These are phyloP conservation scores for Steinernema feltiae DNA, from an alignment of 1,140 invertebrate species.

Conservation along the genomic window DNA sequence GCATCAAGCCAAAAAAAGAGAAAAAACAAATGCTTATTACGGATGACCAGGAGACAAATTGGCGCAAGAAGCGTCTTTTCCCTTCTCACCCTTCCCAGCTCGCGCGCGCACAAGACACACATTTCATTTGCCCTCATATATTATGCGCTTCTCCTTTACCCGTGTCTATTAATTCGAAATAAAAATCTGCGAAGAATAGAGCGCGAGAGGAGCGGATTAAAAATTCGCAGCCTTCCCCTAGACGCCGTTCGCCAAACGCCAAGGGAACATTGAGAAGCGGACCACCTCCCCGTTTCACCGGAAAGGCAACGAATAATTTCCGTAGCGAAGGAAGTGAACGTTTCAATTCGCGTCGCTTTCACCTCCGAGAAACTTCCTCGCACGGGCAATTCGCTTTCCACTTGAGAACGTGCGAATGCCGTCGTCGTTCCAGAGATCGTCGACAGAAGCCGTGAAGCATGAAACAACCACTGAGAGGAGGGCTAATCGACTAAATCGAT, in stretches of 20 bases:
- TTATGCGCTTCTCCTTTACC: slow-evolving; percentile 1
- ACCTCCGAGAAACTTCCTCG: neutral
- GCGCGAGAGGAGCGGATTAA: neutral
- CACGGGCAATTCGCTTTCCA: too few species aligned
- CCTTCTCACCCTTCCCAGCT: neutral
- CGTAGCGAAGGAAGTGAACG: neutral
- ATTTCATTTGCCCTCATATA: slow-evolving; percentile 5
- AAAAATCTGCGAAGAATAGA: neutral
- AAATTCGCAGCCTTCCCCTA: neutral
- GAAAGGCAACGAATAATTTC: neutral
- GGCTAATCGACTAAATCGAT: slow-evolving; percentile 12
- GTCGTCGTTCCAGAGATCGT: neutral
- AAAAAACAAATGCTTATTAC: slow-evolving; percentile 14
- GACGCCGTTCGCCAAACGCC: too few species aligned
- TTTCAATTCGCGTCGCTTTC: neutral
- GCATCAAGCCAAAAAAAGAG: neutral
- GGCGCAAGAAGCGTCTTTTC: neutral
- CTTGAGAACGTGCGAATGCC: too few species aligned
- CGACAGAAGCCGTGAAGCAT: neutral
- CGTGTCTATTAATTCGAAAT: too few species aligned
- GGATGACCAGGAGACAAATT: slow-evolving; percentile 15
- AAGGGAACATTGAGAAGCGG: too few species aligned
- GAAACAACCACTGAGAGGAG: neutral
- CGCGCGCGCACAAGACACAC: neutral
- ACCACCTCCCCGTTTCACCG: too few species aligned